Percentiles rank a stretch among this genome's conserved stretches.
Evolutionary conservation across 1,140 invertebrate species (phyloP).

Genomic region (Globodera ellingtonae): DNA sequence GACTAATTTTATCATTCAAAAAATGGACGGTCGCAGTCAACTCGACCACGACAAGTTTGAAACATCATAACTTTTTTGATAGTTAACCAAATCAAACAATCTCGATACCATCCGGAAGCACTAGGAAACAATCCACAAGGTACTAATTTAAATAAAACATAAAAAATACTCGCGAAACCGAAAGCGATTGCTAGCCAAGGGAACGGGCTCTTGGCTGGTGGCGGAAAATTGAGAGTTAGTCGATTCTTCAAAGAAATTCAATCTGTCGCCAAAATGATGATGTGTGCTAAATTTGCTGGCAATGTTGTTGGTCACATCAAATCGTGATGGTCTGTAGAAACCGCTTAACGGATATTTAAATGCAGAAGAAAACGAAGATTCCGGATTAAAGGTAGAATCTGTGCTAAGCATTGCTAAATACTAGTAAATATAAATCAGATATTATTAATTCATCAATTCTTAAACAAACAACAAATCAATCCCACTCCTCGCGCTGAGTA

Average conservation of each 20-base stretch:
- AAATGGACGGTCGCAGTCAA: no score
- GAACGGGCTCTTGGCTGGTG: background rate
- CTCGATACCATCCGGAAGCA: no score
- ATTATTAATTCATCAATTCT: no score
- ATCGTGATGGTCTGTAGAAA: slow-evolving; percentile 2
- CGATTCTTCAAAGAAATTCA: slow-evolving; percentile 13
- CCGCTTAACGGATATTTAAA: background rate
- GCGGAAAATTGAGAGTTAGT: background rate
- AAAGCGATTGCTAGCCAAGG: background rate
- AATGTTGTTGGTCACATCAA: background rate
- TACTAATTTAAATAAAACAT: background rate
- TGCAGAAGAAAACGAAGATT: background rate
- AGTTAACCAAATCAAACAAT: no score
- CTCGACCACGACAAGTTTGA: no score
- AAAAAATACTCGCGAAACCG: background rate
- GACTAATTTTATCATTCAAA: no score
- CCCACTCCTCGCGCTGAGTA: no score
- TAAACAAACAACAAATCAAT: no score
- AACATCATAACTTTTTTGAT: no score
- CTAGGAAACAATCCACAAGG: no score
- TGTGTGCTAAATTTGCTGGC: background rate
- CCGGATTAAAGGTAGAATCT: background rate
- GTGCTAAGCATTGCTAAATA: slow-evolving; percentile 5
- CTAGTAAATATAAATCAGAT: background rate
- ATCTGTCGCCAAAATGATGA: background rate